Percentiles rank a stretch among this genome's conserved stretches.
Conservation (phyloP, 2,888 invertebrate genomes). For the Diadegma fenestrale region DNA sequence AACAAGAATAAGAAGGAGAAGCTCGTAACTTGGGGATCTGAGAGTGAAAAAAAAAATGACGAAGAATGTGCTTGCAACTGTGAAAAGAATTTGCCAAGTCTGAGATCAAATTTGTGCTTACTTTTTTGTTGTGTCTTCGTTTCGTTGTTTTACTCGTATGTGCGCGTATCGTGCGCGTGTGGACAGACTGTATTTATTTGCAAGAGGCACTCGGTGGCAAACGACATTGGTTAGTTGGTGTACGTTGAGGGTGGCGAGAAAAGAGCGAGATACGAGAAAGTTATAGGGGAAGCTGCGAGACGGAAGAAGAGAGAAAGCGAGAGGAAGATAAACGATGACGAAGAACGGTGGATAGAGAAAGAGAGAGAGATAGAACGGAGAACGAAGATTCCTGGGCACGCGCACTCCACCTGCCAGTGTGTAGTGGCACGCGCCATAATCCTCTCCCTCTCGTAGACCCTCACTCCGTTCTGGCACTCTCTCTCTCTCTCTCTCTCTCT, state of each 20-base stretch:
- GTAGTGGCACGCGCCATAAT: constrained; percentile 83
- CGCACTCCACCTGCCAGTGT: constrained; percentile 84
- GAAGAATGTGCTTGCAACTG: neutral
- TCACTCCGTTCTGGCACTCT: constrained; percentile 79
- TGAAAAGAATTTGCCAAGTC: neutral
- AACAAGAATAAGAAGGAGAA: constrained; percentile 66
- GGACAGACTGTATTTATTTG: constrained; percentile 47
- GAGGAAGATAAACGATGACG: constrained; percentile 61
- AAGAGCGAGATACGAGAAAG: constrained; percentile 77
- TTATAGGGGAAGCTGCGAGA: constrained; percentile 78
- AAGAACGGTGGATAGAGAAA: constrained; percentile 64
- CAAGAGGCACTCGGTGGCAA: constrained; percentile 54
- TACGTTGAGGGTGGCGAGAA: constrained; percentile 49
- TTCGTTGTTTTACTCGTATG: constrained; percentile 9
- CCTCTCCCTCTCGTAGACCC: constrained; percentile 76
- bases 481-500: constrained; percentile 82
- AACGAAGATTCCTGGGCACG: constrained; percentile 82
- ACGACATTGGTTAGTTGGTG: constrained; percentile 58
- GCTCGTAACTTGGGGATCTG: constrained; percentile 49
- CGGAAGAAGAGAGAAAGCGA: constrained; percentile 66
- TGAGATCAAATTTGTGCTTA: neutral
- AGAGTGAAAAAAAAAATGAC: constrained; percentile 6
- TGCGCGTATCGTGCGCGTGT: constrained; percentile 20
- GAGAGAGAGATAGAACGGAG: constrained; percentile 59
- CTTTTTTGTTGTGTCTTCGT: neutral